Conservation (phyloP, 2,888 invertebrate species). For the Chrysomela aeneicollis region DNA sequence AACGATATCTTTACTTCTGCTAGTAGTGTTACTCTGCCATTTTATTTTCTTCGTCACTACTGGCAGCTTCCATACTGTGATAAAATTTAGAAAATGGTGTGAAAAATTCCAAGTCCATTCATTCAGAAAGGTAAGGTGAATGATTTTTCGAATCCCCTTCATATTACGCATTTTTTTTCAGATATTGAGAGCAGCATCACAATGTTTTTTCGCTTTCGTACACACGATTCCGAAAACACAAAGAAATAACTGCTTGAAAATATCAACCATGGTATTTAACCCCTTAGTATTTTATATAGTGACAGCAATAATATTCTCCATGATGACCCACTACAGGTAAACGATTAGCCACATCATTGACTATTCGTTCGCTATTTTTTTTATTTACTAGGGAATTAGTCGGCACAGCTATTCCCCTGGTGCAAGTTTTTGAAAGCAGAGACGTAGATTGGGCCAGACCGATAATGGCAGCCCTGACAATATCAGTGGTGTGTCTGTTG, state of each 20-base stretch:
- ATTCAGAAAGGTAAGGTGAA: slow-evolving; percentile 51
- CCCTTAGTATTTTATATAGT: slow-evolving; percentile 56
- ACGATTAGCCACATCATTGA: slow-evolving; percentile 15
- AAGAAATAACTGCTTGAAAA: slow-evolving; percentile 51
- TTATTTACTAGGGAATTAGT: slow-evolving; percentile 62
- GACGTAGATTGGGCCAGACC: slow-evolving; percentile 70
- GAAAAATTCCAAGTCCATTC: slow-evolving; percentile 54
- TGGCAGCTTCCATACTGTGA: slow-evolving; percentile 59
- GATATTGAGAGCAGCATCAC: slow-evolving; percentile 59
- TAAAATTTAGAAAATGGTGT: slow-evolving; percentile 57
- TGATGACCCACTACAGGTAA: slow-evolving; percentile 62
- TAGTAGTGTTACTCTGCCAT: slow-evolving; percentile 52
- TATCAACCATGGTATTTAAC: slow-evolving; percentile 54
- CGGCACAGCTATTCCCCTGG: slow-evolving; percentile 68
- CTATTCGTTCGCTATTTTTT: no score
- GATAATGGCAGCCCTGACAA: slow-evolving; percentile 67
- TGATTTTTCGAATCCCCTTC: not conserved
- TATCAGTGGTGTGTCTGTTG: slow-evolving; percentile 68
- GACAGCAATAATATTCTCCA: slow-evolving; percentile 55
- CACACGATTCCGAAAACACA: slow-evolving; percentile 54
- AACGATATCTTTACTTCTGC: slow-evolving; percentile 56
- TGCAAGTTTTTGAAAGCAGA: slow-evolving; percentile 67
- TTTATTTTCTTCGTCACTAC: slow-evolving; percentile 59
- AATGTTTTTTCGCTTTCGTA: slow-evolving; percentile 60
- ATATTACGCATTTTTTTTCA: slow-evolving; percentile 44